Evolutionary conservation across 2,888 invertebrate genomes (phyloP).

Genomic region (Drosophila subsilvestris): DNA sequence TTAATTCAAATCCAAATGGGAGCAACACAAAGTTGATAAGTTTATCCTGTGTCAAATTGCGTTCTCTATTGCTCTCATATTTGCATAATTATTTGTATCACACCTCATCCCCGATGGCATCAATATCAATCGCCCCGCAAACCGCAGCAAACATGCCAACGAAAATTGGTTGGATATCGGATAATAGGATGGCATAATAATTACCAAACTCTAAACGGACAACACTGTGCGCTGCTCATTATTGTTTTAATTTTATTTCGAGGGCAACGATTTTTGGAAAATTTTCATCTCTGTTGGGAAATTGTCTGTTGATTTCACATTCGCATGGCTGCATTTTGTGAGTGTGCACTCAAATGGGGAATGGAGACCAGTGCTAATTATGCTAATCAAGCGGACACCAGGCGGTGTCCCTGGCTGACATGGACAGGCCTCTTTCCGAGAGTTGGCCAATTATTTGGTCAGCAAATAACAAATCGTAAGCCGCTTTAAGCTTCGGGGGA

Average conservation of each 20-base stretch:
- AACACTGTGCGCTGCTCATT: neutral
- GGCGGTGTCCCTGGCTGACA: neutral
- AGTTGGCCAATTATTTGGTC: constrained; percentile 43
- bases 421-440: neutral
- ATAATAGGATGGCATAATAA: constrained; percentile 15
- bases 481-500: constrained; percentile 65
- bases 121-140: neutral
- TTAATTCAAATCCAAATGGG: no score
- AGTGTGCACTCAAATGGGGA: constrained; percentile 27
- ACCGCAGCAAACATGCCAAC: neutral
- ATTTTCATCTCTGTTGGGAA: constrained; percentile 12
- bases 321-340: constrained; percentile 10
- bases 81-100: neutral
- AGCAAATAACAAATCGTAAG: constrained; percentile 63
- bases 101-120: neutral
- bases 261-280: constrained; percentile 3
- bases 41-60: neutral
- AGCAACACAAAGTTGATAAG: neutral
- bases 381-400: constrained; percentile 54
- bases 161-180: constrained; percentile 14
- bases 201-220: constrained; percentile 1
- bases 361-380: constrained; percentile 52
- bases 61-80: neutral
- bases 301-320: constrained; percentile 16
- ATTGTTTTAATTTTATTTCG: constrained; percentile 8